phyloP scores from a whole-genome alignment of 2,797 vertebrate genomes.

The Champsocephalus esox region DNA sequence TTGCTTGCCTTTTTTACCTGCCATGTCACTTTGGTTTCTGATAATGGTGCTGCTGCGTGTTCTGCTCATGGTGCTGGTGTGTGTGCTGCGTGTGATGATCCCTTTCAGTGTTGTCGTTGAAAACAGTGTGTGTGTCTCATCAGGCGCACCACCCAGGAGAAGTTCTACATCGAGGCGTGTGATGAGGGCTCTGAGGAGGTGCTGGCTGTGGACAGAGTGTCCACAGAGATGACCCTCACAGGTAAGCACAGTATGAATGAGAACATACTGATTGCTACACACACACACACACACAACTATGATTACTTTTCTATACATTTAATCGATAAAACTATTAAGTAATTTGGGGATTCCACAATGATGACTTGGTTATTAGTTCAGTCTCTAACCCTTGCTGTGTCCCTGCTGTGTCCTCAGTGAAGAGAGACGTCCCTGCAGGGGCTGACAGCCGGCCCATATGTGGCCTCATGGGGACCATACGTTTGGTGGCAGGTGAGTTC shows the following conservation, averaged over 20 bases:
- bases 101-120: no score
- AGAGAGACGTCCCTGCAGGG: conserved; percentile 92
- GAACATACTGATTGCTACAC: neutral
- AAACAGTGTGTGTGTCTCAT: neutral
- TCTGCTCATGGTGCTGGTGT: neutral
- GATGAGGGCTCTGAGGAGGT: conserved; percentile 90
- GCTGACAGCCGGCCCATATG: conserved; percentile 91
- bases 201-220: conserved; percentile 93
- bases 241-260: conserved; percentile 76
- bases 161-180: conserved; percentile 93
- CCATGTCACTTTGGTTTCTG: neutral
- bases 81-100: no score
- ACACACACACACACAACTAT: neutral
- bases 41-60: neutral
- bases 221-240: conserved; percentile 92
- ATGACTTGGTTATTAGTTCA: no score
- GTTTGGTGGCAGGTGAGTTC: conserved; percentile 92
- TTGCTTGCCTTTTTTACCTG: no score
- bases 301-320: neutral
- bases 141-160: conserved; percentile 93
- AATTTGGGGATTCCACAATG: neutral
- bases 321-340: neutral
- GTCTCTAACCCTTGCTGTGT: neutral
- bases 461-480: conserved; percentile 94
- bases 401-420: conserved; percentile 81